Evolutionary conservation across 30 jellyfish, hydroid and myxozoan genomes (phyloP), one percentile per base, ranked within the genome.

Genomic region (Morbakka virulenta): DNA sequence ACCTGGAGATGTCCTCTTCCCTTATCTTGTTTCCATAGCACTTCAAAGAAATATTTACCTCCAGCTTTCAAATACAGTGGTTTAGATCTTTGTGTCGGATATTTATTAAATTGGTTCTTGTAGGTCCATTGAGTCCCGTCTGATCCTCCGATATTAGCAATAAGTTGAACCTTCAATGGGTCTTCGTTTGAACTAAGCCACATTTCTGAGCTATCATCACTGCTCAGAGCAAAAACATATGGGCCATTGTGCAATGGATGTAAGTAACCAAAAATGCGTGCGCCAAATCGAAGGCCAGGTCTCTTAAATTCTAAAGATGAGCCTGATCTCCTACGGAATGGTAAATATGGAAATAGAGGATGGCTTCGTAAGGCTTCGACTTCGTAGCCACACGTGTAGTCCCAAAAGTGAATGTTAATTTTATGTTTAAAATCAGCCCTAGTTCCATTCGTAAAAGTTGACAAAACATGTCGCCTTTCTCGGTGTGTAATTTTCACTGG

Each of bases 1-100:
- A 85, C 49, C 75, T 81, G 89, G 62, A 85, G 35, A 36, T 85
- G 95, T 0, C 95, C 94, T 33, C 95, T 81, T 51, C 95, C 95
- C 1, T 79, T 48, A 47, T 82, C 87, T 62, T 85, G 95, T 50
- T 85, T 85, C 95, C 95, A 85, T 3, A 85, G 80, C 35, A 85
- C 70, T 32, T 85, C 95, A 52, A 85, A 85, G 30, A 61, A 85
- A 67, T 85, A 85, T 61, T 65, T 74, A 31, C 41, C 29, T 1
- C 93, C 95, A 27, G 66, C 41, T 28, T n/a, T 23, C 3, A 85
- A 72, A 29, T 50, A 61, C 2, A 85, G 63, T 27, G 28, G 30
- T 2, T 48, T 34, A 2, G 95, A 85, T 20, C 28, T 36, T 78
- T 85, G 95, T 0, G 53, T 29, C 1, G 41, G 53, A 49, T 85